Base-by-base conservation (phyloP, 2,113 vertebrate species). In the Morone chrysops region DNA sequence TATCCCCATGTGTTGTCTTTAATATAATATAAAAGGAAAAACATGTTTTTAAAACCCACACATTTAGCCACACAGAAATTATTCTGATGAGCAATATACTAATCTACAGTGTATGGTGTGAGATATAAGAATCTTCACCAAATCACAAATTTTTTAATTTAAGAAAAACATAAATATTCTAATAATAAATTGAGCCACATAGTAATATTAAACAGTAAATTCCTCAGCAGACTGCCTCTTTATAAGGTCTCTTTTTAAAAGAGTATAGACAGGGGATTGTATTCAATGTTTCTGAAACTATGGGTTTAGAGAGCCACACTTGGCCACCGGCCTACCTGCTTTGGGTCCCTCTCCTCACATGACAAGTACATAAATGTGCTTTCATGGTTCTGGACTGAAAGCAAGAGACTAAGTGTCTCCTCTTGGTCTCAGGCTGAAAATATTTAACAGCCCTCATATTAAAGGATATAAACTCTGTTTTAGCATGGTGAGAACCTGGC, bases 401-500 rank as follows among this genome's bases (percentile, higher is more conserved):
- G 83, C 82, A 68, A 75, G 67, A 86, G 75, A 83, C 82, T 54
- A 78, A 75, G 56, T 67, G 87, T 81, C 80, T 90, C 82, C 78
- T 86, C 76, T 81, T 78, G 69, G 82, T 90, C 59, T 70, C 61
- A 31, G 36, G 51, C 82, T 71, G 73, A 73, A 75, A 74, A 70
- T 7, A 13, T 43, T 59, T 38, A 85, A 86, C 75, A 78, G 81
- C 62, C 81, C 72, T 75, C 72, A 74, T 78, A 85, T 87, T 89
- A 82, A 87, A 86, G 79, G 78, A 80, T 87, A 70, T 81, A 80
- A 88, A 43, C 75, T 63, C 31, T 74, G 48, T 69, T 80, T 78
- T 48, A 81, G 60, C 61, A 59, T 61, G 63, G 61, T 61, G 72
- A 80, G 66, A 90, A 65, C 16, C 70, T 91, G 84, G 91, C 86